Evolutionary conservation across 1,140 invertebrate species (phyloP).

Genomic region (Drosophila repletoides): DNA sequence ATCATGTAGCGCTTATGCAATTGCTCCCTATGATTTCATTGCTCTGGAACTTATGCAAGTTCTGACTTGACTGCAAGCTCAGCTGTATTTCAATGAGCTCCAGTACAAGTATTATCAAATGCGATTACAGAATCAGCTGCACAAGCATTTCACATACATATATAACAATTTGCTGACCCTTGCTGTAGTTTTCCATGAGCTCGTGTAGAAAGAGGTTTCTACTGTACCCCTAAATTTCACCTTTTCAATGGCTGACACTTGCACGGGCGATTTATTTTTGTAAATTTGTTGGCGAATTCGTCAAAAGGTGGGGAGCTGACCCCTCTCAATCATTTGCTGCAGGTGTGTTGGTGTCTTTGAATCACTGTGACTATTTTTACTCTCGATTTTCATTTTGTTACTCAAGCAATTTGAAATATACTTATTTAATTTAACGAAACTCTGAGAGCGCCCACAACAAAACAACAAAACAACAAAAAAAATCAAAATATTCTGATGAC

Average conservation of each 20-base stretch:
- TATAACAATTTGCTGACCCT: conserved; percentile 25
- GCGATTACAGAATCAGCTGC: conserved; percentile 53
- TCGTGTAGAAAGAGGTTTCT: conserved; percentile 13
- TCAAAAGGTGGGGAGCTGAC: conserved; percentile 40
- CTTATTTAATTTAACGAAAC: conserved; percentile 55
- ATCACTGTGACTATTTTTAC: conserved; percentile 73
- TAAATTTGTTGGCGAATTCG: conserved; percentile 22
- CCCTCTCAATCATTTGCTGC: conserved; percentile 32
- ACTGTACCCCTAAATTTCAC: neutral
- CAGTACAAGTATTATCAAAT: conserved; percentile 29
- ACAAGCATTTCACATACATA: conserved; percentile 33
- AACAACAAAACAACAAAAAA: too few relatives aligned
- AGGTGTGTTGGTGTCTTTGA: conserved; percentile 63
- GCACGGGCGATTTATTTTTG: conserved; percentile 35
- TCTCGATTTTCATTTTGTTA: conserved; percentile 69
- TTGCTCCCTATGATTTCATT: neutral
- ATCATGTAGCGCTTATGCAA: conserved; percentile 12
- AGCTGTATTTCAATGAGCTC: conserved; percentile 31
- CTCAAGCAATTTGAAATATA: conserved; percentile 52
- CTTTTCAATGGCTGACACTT: conserved; percentile 16
- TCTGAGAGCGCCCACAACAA: conserved; percentile 41
- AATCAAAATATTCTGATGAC: too few relatives aligned
- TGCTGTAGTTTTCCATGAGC: conserved; percentile 51
- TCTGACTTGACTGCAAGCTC: neutral
- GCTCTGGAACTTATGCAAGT: conserved; percentile 23